A percentile compares a stretch with the other conserved stretches of the same genome.
These are phyloP conservation scores for Cerastoderma edule DNA, from an alignment of 2,888 invertebrate species.

Conservation along the genomic window DNA sequence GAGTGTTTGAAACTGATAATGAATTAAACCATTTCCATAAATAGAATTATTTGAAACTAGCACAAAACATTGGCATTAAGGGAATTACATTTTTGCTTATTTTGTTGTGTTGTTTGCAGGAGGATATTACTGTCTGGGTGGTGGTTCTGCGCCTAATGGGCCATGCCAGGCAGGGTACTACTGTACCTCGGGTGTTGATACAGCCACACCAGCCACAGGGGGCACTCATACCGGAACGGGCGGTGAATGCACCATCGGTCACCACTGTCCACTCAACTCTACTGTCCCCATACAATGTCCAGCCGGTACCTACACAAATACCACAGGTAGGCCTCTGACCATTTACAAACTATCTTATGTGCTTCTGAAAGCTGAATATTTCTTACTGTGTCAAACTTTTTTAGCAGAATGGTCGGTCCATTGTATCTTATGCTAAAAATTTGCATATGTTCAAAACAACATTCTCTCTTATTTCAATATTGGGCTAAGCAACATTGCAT, in stretches of 20 bases:
- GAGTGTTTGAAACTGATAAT: too few relatives aligned
- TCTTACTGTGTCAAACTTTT: too few relatives aligned
- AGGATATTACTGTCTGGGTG: constrained; percentile 76
- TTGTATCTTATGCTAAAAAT: too few relatives aligned
- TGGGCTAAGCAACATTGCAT: too few relatives aligned
- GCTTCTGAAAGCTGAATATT: too few relatives aligned
- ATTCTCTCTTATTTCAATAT: too few relatives aligned
- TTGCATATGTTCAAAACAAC: too few relatives aligned
- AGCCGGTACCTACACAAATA: constrained; percentile 76
- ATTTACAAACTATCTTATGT: too few relatives aligned
- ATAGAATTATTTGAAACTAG: too few relatives aligned
- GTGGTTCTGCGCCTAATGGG: constrained; percentile 75
- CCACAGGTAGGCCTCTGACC: constrained; percentile 68
- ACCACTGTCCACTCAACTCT: constrained; percentile 79
- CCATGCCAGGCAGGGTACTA: constrained; percentile 74
- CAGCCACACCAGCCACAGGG: constrained; percentile 67
- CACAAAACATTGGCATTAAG: too few relatives aligned
- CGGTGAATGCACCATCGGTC: constrained; percentile 77
- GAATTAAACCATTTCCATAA: too few relatives aligned
- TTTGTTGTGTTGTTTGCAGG: constrained; percentile 59
- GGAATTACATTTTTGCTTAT: neutral
- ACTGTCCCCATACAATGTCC: constrained; percentile 69
- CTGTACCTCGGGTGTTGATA: constrained; percentile 76
- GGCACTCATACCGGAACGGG: constrained; percentile 74
- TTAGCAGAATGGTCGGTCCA: too few relatives aligned